phyloP scores from a whole-genome alignment of 2,888 invertebrate genomes.

The Thymelicus lineola region DNA sequence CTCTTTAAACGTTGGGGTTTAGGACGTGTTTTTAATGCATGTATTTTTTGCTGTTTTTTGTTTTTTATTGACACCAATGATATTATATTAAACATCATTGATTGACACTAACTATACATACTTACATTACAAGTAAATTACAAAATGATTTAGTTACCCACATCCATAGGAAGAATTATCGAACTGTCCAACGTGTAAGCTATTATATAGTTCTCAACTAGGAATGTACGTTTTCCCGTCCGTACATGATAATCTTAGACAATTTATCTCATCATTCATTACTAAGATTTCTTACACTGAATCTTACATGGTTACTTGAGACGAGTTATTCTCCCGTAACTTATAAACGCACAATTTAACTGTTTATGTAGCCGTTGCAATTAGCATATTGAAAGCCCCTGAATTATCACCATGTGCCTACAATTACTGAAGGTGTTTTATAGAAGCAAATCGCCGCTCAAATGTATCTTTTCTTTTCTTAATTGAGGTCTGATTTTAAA shows the following conservation, averaged over 20 bases:
- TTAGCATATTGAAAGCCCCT: slow-evolving; percentile 5
- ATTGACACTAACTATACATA: no score
- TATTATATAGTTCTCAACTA: neutral
- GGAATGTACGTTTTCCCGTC: neutral
- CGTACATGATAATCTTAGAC: neutral
- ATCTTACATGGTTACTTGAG: neutral
- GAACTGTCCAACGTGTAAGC: no score
- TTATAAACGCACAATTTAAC: neutral
- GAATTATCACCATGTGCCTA: slow-evolving; percentile 1
- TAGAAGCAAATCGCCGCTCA: slow-evolving; percentile 3
- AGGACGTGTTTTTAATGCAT: no score
- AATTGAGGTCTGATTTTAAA: neutral
- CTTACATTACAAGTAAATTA: no score
- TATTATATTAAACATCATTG: no score
- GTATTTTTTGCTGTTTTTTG: no score
- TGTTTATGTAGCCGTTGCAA: slow-evolving; percentile 2
- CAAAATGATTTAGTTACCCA: no score
- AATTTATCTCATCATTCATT: slow-evolving; percentile 5
- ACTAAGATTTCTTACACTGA: slow-evolving; percentile 6
- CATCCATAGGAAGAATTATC: no score
- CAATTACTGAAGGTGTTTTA: slow-evolving; percentile 7
- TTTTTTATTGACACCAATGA: no score
- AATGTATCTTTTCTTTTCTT: neutral
- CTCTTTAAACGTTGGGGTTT: no score
- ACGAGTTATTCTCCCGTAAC: neutral